Conservation (phyloP, 2,113 vertebrate species). For the Mesocricetus auratus region DNA sequence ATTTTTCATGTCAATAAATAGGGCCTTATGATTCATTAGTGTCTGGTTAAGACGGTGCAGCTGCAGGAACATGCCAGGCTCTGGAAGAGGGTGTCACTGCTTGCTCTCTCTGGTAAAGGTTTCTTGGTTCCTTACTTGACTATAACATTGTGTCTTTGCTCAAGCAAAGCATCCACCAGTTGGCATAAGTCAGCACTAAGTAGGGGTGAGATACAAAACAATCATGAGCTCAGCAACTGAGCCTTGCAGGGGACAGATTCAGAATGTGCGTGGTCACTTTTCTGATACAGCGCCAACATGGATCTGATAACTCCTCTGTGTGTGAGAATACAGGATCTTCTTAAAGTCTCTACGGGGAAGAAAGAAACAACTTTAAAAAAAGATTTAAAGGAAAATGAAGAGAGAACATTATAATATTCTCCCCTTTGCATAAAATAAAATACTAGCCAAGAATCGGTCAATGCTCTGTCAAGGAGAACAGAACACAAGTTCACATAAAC, state of each 20-base stretch:
- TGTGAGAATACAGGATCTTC: constrained; percentile 42
- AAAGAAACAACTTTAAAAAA: constrained; percentile 16
- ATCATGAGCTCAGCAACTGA: neutral
- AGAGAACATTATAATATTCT: neutral
- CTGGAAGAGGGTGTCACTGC: neutral
- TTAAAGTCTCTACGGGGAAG: constrained; percentile 11
- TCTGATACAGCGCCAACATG: neutral
- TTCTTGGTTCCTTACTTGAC: constrained; percentile 38
- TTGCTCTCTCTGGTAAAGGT: neutral
- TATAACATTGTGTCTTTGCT: neutral
- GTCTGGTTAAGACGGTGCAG: neutral
- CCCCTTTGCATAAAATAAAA: constrained; percentile 41
- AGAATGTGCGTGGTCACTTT: neutral
- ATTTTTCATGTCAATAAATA: constrained; percentile 10
- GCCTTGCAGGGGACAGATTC: neutral
- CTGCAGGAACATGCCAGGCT: neutral
- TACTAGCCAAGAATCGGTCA: neutral
- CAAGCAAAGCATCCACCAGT: neutral
- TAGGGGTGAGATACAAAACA: neutral
- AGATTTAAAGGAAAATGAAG: neutral
- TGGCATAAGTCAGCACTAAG: neutral
- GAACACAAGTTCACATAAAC: neutral
- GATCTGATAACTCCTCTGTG: constrained; percentile 5
- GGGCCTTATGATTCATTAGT: constrained; percentile 25
- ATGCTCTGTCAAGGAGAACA: neutral